Base-by-base conservation (phyloP, 2,888 invertebrate species). In the Andrena haemorrhoa region DNA sequence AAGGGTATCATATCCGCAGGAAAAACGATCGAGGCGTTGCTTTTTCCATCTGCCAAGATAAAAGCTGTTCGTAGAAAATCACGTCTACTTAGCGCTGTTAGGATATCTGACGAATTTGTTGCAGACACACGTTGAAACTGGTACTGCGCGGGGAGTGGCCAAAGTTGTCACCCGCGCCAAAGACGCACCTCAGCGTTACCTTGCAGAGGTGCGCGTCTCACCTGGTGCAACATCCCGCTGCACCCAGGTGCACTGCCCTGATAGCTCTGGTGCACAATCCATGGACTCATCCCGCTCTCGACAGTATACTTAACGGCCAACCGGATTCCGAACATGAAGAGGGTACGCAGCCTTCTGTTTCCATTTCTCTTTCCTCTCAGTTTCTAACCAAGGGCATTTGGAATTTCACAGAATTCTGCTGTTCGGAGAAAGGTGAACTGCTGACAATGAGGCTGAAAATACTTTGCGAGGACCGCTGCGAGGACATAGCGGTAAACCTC, bases 401-500 rank as follows among this genome's bases (percentile, higher is more conserved):
- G 71, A 16, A 16, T 35, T 66, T 12, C n/a, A 31, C 95, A 94
- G 94, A 94, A 93, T 96, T 96, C 94, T 95, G 96, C 92, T 95
- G 94, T 86, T 94, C 95, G 88, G 96, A 96, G 94, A 95, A 95
- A 79, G 95, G 95, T 63, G 94, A 95, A 86, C 94, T 96, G 91
- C 94, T 96, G 90, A 94, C 95, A 90, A 95, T 95, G 93, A 95
- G 96, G 85, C 94, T 96, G 85, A 95, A 95, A 78, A 95, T 95
- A 92, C 94, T 96, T 86, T 95, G 95, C 88, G 94, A 95, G 89
- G 95, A 95, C 78, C 95, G 95, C 86, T 95, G 95, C 94, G 95
- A 95, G 93, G 96, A 96, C 92, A 94, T 96, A 83, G 96, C 96
- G 84, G 94, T 95, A 75, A 92, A 94, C 82, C 95, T 96, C 79